These are phyloP conservation scores for Hydriomena furcata DNA, from an alignment of 2,888 invertebrate species.

Conservation along the genomic window DNA sequence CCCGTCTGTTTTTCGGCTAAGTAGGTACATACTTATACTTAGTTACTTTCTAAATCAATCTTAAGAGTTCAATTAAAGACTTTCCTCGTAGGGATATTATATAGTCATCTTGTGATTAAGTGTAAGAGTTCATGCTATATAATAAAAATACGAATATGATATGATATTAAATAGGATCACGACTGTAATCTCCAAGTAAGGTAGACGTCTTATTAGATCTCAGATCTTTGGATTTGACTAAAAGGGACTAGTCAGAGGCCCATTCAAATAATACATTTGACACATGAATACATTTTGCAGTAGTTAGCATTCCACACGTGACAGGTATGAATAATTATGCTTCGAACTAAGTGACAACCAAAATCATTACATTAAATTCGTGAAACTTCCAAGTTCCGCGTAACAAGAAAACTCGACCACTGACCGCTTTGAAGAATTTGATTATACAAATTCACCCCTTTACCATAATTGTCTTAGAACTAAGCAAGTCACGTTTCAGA, in stretches of 20 bases:
- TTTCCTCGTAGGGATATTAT: too few species aligned
- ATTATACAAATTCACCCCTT: constrained; percentile 53
- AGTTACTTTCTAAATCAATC: constrained; percentile 13
- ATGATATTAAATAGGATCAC: too few species aligned
- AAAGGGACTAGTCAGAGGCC: neutral
- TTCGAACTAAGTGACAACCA: constrained; percentile 4
- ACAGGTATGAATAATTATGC: too few species aligned
- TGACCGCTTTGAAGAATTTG: constrained; percentile 52
- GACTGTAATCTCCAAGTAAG: too few species aligned
- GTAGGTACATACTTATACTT: too few species aligned
- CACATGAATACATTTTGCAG: too few species aligned
- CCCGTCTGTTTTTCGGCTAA: constrained; percentile 17
- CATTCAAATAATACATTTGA: too few species aligned
- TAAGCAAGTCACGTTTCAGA: constrained; percentile 53
- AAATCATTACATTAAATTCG: constrained; percentile 27
- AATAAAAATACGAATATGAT: too few species aligned
- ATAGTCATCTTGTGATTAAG: neutral
- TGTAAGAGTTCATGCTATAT: neutral
- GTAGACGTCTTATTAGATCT: too few species aligned
- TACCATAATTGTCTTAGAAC: constrained; percentile 47
- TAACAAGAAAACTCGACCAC: constrained; percentile 40
- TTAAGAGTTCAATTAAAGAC: neutral
- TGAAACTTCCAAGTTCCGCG: constrained; percentile 29
- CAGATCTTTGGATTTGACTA: too few species aligned
- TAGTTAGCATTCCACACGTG: too few species aligned